phyloP scores from a whole-genome alignment of 2,113 vertebrate species.

The Corythornis vintsioides region DNA sequence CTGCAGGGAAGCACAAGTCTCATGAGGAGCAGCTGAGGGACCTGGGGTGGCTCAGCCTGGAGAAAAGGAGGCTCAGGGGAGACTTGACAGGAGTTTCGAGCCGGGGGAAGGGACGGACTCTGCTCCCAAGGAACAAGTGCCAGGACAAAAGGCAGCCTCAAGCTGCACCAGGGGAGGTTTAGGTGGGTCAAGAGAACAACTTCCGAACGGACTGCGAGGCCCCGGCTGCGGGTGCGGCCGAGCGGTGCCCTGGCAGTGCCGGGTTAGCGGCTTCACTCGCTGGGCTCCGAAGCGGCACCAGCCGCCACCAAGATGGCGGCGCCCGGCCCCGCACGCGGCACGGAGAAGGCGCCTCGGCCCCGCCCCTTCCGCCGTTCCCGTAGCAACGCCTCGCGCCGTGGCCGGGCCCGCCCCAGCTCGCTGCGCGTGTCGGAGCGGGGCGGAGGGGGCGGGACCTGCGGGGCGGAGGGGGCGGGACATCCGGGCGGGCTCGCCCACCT shows the following conservation, averaged over 20 bases:
- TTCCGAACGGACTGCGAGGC: background rate
- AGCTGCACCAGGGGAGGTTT: background rate
- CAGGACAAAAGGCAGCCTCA: background rate
- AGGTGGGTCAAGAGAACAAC: background rate
- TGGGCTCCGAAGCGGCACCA: too few species aligned
- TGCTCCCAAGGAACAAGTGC: background rate
- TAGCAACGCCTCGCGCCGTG: background rate
- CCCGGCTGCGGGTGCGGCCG: background rate
- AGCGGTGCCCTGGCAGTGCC: too few species aligned
- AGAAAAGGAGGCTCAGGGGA: background rate
- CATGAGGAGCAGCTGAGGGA: background rate
- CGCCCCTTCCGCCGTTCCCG: background rate
- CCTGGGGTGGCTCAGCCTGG: background rate
- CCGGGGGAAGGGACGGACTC: too few species aligned
- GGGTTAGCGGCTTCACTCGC: background rate
- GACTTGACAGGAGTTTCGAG: background rate
- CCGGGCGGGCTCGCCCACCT: constrained; percentile 12
- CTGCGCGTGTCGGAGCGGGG: accelerated
- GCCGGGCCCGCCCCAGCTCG: background rate
- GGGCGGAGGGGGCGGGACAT: constrained; percentile 19
- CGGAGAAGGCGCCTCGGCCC: too few species aligned
- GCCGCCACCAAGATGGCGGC: background rate
- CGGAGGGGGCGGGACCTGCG: constrained; percentile 50
- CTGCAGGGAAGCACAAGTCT: too few species aligned
- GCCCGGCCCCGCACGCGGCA: too few species aligned